Base-by-base conservation (phyloP, 2,113 vertebrate genomes). In the Pteropus alecto region DNA sequence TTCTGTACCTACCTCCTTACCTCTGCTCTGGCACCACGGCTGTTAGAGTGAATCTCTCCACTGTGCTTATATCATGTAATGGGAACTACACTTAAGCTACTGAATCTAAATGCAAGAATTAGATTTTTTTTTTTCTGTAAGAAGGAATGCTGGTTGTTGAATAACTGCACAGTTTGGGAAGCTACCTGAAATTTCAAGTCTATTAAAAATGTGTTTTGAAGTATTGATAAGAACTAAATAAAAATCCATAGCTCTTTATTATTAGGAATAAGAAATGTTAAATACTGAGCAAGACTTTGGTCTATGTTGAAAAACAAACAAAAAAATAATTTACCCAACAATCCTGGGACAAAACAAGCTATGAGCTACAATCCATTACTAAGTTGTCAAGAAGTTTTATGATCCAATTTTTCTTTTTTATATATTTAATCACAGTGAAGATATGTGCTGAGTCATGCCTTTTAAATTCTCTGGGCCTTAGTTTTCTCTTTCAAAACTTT, bases 361-460 rank as follows among this genome's bases (percentile, higher is more conserved):
- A 56, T 33, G 28, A 88, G 21, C 22, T 71, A 68, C 2, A 58
- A 58, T 35, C 58, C 67, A 84, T 83, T 87, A 46, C 13, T 78
- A 82, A 89, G 1, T 43, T 81, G 19, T 86, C 19, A 77, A 76
- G 15, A 58, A 46, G 11, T 63, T 89, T 26, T 70, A 2, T 35
- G 12, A 60, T 90, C 81, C 10, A 41, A 33, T 79, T 89, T 96
- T 84, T 84, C n/a, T 87, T 95, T 77, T 88, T 28, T n/a, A 73
- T 46, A 67, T 19, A 33, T 33, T 91, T 84, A 79, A 38, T 56
- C 41, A 84, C 6, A 85, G 46, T 61, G 24, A 93, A 93, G 83
- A 33, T 38, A 84, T 15, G 30, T 54, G 15, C 84, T 92, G 48
- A 85, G 51, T 6, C 12, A 73, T 28, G 9, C 38, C 43, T 79